Evolutionary conservation across 1,140 invertebrate species (phyloP), one percentile per base, ranked within the genome.

Genomic region (Drosophila ambigua): DNA sequence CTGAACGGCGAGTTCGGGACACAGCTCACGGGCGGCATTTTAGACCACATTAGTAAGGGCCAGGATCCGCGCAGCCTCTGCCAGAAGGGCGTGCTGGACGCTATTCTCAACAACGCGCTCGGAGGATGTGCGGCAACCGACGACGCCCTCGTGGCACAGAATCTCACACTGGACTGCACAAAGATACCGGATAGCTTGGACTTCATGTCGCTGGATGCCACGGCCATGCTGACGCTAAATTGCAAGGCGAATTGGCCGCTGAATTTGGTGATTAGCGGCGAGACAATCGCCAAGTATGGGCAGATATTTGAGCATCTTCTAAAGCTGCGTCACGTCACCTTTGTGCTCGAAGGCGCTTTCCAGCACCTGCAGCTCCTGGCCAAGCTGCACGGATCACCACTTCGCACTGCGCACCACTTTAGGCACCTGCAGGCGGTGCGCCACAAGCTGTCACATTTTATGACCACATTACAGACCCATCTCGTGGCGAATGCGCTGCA

Each of bases 1-100:
- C 92, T 96, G 87, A 95, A 96, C 73, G 96, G 96, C 1, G 95
- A 96, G 83, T 97, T 96, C 90, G 94, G 94, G 0, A 94, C 94
- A 23, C 94, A 93, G 62, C 93, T 97, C 4, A 95, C 95, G 11
- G 92, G 93, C 11, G 94, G 94, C 46, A 88, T 97, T 15, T 95
- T 96, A 66, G 90, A 92, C 1, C 94, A 94, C 62, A 87, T 96
- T 35, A 94, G 94, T 41, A 92, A 93, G 15, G 94, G 94, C 2
- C 83, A 94, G 2, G 92, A 93, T 69, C 95, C 96, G 0, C 90
- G 92, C n/a, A 94, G 95, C 61, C 78, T 96, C 20, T 93, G 96
- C 39, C 96, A 96, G 90, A 94, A 94, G 43, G 93, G 94, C 0
- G 94, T 94, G 2, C 82, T 96, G 11, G 95, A 95, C 58, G 93